Evolutionary conservation across 2,113 vertebrate species (phyloP).

Genomic region (Boleophthalmus pectinirostris): DNA sequence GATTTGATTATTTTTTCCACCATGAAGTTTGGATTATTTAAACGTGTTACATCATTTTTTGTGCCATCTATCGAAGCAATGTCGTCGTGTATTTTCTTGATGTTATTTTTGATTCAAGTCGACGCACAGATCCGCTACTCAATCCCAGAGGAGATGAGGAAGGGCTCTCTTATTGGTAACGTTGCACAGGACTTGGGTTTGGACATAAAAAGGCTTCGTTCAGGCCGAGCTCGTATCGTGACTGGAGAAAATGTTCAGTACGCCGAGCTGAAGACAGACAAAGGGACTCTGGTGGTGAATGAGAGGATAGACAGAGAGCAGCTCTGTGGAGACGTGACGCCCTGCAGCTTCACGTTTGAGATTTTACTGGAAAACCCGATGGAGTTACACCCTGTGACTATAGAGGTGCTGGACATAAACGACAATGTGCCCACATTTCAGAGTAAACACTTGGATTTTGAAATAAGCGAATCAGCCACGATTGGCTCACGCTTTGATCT

Average conservation of each 20-base stretch:
- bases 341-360: constrained; percentile 63
- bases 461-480: constrained; percentile 73
- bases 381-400: constrained; percentile 45
- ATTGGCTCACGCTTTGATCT: constrained; percentile 77
- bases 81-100: constrained; percentile 5
- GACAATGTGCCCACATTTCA: constrained; percentile 39
- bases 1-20: background rate
- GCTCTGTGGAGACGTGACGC: constrained; percentile 49
- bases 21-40: constrained; percentile 27
- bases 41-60: background rate
- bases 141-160: constrained; percentile 74
- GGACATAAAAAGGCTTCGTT: constrained; percentile 57
- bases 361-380: constrained; percentile 68
- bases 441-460: constrained; percentile 72
- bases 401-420: constrained; percentile 59
- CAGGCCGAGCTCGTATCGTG: constrained; percentile 66
- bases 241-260: constrained; percentile 68
- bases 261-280: constrained; percentile 69
- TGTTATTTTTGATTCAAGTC: constrained; percentile 19
- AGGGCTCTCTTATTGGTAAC: constrained; percentile 69
- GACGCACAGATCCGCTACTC: no score
- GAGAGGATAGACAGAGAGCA: constrained; percentile 67
- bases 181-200: constrained; percentile 78
- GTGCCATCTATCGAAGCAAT: background rate
- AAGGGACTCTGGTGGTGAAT: constrained; percentile 61